Evolutionary conservation across 1,140 invertebrate species (phyloP), one percentile per base, ranked within the genome.

Genomic region (Trialeurodes vaporariorum): DNA sequence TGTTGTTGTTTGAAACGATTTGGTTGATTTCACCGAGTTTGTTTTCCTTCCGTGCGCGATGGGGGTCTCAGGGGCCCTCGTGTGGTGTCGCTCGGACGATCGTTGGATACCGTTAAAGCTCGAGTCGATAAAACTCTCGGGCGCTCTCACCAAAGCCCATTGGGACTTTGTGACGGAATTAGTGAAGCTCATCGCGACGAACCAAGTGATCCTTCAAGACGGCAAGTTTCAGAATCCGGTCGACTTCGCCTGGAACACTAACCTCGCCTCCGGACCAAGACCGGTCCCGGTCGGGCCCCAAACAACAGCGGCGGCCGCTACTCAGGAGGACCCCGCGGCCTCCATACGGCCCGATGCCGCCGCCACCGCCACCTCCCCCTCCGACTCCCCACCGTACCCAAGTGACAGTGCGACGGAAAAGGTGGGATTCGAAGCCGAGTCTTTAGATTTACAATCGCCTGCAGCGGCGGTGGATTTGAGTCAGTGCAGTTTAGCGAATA

Each of bases 51-150:
- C n/a, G n/a, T 25, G 11, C 27, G 58, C 24, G 25, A 68, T 68
- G 69, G 66, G 59, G 17, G 66, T 68, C 25, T 70, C 79, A 74
- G 75, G 76, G 26, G 80, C 82, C 71, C 82, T 85, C 68, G 83
- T 85, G 71, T 85, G 83, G 83, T 85, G 84, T 80, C 78, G 81
- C 72, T 82, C 83, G 72, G 83, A 84, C 78, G 83, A 84, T 74
- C 81, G 82, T 75, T 82, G 84, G 77, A 80, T 84, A 70, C 84
- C 84, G 67, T 79, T 85, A 65, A 83, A 84, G 75, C 78, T 86
- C 70, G 83, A 83, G 64, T 83, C 83, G 70, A 84, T 86, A 69
- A 78, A 82, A 69, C 79, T 86, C 72, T 82, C 84, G 75, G 83
- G 83, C 61, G 81, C 80, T 25, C 77, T 85, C 34, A 85, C 83